These are phyloP conservation scores for Aplochiton taeniatus DNA, from an alignment of 2,797 vertebrate species.

Conservation along the genomic window DNA sequence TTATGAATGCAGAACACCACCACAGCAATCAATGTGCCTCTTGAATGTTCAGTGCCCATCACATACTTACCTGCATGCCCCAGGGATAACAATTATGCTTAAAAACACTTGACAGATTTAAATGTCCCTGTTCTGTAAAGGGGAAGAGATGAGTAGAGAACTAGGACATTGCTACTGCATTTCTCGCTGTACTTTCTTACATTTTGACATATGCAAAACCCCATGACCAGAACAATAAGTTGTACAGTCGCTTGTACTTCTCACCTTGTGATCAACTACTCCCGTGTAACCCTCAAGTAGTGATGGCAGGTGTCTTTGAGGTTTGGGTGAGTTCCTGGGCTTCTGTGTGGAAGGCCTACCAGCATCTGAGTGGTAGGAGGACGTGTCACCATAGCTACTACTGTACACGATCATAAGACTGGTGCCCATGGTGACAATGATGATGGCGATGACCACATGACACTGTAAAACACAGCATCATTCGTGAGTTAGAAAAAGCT, in stretches of 20 bases:
- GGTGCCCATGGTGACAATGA: conserved; percentile 88
- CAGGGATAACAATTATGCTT: conserved; percentile 3
- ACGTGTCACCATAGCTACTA: conserved; percentile 66
- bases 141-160: background rate
- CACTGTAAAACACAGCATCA: conserved; percentile 66
- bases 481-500: background rate
- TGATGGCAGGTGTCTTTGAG: conserved; percentile 43
- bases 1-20: conserved; percentile 21
- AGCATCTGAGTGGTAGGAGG: conserved; percentile 18
- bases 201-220: too few species aligned
- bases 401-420: conserved; percentile 90
- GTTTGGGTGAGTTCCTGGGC: conserved; percentile 34
- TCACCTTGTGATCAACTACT: conserved; percentile 90
- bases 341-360: conserved; percentile 28
- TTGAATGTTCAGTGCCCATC: background rate
- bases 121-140: conserved; percentile 3
- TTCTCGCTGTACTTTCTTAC: background rate
- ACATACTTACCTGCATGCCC: background rate
- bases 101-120: background rate
- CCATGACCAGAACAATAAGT: background rate
- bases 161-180: background rate
- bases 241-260: conserved; percentile 10
- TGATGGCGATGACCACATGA: conserved; percentile 87
- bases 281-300: conserved; percentile 84
- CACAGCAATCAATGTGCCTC: conserved; percentile 16